Evolutionary conservation across 92 coral and sea anemone species (phyloP), one percentile per base, ranked within the genome.

Genomic region (Epizoanthus stellaris): DNA sequence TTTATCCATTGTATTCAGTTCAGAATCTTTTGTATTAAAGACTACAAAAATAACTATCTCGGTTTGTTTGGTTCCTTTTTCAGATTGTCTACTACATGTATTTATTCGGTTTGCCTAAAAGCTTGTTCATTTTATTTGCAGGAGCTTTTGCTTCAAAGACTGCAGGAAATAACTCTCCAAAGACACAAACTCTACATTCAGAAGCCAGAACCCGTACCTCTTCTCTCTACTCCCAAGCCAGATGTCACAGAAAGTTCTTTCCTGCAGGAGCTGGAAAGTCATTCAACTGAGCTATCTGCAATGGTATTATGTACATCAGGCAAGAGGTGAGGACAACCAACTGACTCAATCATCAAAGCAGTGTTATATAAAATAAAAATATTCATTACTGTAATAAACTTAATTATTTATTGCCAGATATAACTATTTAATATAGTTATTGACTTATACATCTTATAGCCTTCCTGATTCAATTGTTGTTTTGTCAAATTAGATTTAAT

Each of bases 81-180:
- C 34, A 30, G 34, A 30, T 30, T 30, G 34, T 30, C 34, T 30
- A 30, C 34, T n/a, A n/a, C n/a, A n/a, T n/a, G n/a, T 30, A 30
- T 4, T 40, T 43, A 9, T 6, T 42, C 21, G 23, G 5, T 10
- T 19, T 10, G 5, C 13, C 53, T 42, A 64, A 25, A 61, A 30
- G 4, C 59, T n/a, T 57, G 36, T 80, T n/a, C 36, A 25, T 63
- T 73, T 72, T 25, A 9, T 67, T 64, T 84, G 6, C 81, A 94
- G 98, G 95, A 93, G 73, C 82, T 86, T 67, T 79, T 94, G 85
- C 72, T 94, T 60, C 70, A 80, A 62, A 94, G 89, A 67, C 93
- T 94, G 17, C 91, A 90, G 53, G 91, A 92, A 43, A 83, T 92
- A 36, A 89, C 94, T 42, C 77, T 86, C 54, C 94, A 92, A 59